Evolutionary conservation across 1,140 invertebrate genomes (phyloP).

Genomic region (Nasonia giraulti): DNA sequence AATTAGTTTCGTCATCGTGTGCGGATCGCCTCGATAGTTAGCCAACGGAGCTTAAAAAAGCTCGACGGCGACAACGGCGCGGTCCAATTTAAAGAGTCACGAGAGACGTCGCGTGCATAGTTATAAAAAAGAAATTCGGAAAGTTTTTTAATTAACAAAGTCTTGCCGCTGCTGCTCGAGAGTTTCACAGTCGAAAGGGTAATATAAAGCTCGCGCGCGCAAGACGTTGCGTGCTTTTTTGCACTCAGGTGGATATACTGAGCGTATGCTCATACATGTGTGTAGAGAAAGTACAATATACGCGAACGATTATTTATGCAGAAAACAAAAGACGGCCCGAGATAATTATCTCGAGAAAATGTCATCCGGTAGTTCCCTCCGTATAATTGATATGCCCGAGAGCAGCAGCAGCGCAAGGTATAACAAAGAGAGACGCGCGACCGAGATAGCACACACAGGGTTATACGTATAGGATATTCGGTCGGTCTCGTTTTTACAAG

Average conservation of each 20-base stretch:
- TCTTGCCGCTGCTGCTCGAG: background rate
- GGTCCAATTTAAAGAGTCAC: background rate
- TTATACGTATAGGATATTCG: background rate
- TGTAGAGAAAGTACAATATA: background rate
- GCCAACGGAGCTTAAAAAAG: background rate
- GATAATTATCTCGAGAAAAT: constrained; percentile 30
- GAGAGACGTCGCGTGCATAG: background rate
- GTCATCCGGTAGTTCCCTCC: background rate
- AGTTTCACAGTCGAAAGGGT: constrained; percentile 2
- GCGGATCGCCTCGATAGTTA: background rate
- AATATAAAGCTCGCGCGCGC: background rate
- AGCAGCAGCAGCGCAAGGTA: background rate
- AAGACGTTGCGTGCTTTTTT: constrained; percentile 1
- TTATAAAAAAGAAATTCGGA: background rate
- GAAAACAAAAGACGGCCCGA: constrained; percentile 19
- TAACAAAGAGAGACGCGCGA: background rate
- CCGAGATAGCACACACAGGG: background rate
- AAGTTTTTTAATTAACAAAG: constrained; percentile 37
- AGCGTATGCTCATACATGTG: too few species aligned
- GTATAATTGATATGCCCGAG: constrained; percentile 1
- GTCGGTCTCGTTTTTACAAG: background rate
- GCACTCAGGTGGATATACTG: background rate
- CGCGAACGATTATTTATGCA: constrained; percentile 11
- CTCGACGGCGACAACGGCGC: background rate
- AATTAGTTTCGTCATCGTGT: too few species aligned